Conservation (phyloP, 2,888 invertebrate genomes). For the Leucania comma region DNA sequence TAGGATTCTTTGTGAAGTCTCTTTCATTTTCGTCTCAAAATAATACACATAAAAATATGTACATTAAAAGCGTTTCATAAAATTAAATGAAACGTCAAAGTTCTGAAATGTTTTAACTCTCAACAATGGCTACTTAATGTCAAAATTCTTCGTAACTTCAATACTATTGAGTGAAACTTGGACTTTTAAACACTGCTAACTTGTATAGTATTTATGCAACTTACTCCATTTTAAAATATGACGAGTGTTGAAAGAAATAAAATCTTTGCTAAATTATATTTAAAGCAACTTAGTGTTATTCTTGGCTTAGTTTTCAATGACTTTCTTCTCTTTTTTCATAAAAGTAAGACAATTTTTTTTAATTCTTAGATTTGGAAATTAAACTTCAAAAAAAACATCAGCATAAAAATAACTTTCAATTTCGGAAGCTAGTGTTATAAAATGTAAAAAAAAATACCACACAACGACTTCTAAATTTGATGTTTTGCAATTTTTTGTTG, state of each 20-base stretch:
- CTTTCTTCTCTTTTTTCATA: no score
- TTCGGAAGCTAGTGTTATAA: no score
- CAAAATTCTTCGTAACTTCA: slow-evolving; percentile 50
- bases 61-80: slow-evolving; percentile 3
- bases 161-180: slow-evolving; percentile 31
- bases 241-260: not conserved
- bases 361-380: no score
- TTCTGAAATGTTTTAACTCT: slow-evolving; percentile 31
- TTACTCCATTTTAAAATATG: slow-evolving; percentile 33
- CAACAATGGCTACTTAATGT: slow-evolving; percentile 47
- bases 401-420: no score
- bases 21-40: not conserved
- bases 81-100: slow-evolving; percentile 27
- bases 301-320: no score
- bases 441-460: no score
- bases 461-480: no score
- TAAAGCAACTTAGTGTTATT: not conserved
- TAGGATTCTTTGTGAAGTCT: not conserved
- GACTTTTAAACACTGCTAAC: slow-evolving; percentile 46
- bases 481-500: no score
- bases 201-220: slow-evolving; percentile 43
- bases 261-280: not conserved
- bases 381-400: no score
- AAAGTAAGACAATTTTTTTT: no score
- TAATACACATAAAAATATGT: not conserved